phyloP scores from a whole-genome alignment of 2,797 vertebrate species.

The Poliocrania exsul region DNA sequence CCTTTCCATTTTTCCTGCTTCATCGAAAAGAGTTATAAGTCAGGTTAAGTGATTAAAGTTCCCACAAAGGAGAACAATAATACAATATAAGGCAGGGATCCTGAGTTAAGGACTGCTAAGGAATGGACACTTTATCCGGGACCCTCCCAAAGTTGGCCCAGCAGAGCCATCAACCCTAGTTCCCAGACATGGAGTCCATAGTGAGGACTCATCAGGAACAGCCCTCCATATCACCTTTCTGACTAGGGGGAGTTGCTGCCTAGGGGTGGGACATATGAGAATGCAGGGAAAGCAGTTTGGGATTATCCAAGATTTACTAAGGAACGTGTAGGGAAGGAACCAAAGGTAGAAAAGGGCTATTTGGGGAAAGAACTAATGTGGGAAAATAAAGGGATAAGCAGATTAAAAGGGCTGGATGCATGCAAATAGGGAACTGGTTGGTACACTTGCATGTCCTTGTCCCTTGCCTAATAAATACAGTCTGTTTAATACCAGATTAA shows the following conservation, averaged over 20 bases:
- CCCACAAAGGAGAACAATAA: background rate
- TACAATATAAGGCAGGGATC: background rate
- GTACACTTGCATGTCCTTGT: background rate
- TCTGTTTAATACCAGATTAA: background rate
- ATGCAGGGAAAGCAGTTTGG: background rate
- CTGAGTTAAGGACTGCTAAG: background rate
- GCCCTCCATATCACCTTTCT: background rate
- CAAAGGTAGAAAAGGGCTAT: background rate
- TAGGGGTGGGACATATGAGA: accelerated
- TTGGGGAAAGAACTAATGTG: background rate
- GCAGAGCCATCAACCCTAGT: background rate
- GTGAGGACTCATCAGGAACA: background rate
- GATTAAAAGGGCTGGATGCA: background rate
- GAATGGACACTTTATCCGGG: no score
- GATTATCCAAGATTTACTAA: background rate
- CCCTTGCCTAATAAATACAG: background rate
- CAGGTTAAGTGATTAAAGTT: background rate
- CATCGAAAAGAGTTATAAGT: background rate
- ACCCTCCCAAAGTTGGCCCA: background rate
- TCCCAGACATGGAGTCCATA: background rate
- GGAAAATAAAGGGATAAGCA: background rate
- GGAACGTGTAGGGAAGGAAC: background rate
- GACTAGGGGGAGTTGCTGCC: background rate
- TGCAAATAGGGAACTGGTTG: background rate
- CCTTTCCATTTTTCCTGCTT: background rate